Evolutionary conservation across 1,140 invertebrate species (phyloP), one percentile per base, ranked within the genome.

Genomic region (Oryctes rhinoceros): DNA sequence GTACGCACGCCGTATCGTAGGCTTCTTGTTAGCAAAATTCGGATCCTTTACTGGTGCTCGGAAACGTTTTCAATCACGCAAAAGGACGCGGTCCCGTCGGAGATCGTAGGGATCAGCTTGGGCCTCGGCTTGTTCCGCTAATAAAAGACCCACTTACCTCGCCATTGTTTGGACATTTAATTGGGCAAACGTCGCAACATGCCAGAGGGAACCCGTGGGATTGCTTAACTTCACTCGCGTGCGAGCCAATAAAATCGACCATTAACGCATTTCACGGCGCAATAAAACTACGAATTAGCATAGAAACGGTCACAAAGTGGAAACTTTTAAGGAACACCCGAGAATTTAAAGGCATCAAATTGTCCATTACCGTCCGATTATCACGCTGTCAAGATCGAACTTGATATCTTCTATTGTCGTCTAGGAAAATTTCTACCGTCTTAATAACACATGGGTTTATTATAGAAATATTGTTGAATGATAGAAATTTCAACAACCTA

Each of bases 1-100:
- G 4, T 53, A 3, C n/a, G 13, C 49, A 53, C n/a, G n/a, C 49
- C 4, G 3, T 53, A 15, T 11, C 49, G 4, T 53, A 3, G 10
- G 3, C 49, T 11, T 53, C 13, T 53, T 53, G 49, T 53, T 53
- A 53, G n/a, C 49, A 11, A 11, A n/a, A 53, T n/a, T 11, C 49
- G 4, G 49, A 7, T 39, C 7, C 39, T 48, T 48, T 3, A 11
- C 49, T 53, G 10, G 49, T 11, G 49, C 13, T 53, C 10, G 49
- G 13, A 53, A 53, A 53, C 49, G 13, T 53, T 53, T 53, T 53
- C 49, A 53, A 53, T 53, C 49, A 53, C 49, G 49, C 49, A 53
- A 53, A 53, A 53, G 49, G 49, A 53, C n/a, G n/a, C 49, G 49
- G 49, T 53, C 49, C 49, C 49, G 10, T 53, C 49, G 49, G n/a